phyloP scores from a whole-genome alignment of 1,140 invertebrate genomes.

The Drosophila setifemur region DNA sequence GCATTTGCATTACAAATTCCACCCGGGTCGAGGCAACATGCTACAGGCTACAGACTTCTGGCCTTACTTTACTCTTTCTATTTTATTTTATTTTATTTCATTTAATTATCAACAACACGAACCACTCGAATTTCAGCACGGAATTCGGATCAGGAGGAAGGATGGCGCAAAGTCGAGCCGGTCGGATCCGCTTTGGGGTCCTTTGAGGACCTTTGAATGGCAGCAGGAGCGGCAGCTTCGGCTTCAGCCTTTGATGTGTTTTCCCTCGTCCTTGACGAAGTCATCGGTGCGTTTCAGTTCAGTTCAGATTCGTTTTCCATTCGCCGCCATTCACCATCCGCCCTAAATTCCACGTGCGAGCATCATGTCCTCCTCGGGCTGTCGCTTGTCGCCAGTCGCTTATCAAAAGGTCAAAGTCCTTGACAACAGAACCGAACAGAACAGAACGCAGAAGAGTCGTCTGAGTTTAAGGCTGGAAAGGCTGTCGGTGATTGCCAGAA shows the following conservation, averaged over 20 bases:
- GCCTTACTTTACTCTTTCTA: conserved; percentile 11
- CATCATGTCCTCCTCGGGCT: conserved; percentile 6
- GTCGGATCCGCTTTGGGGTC: conserved; percentile 6
- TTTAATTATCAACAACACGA: conserved; percentile 32
- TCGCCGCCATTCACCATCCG: too few species aligned
- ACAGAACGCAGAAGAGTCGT: conserved; percentile 3
- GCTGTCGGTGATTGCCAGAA: conserved; percentile 7
- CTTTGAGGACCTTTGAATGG: neutral
- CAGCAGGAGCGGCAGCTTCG: conserved; percentile 17
- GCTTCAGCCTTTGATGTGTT: conserved; percentile 50
- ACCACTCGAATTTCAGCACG: conserved; percentile 27
- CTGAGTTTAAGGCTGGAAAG: neutral
- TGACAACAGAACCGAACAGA: conserved; percentile 44
- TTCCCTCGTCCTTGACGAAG: conserved; percentile 9
- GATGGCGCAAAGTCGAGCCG: neutral
- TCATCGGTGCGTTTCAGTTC: conserved; percentile 14
- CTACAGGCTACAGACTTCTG: conserved; percentile 2
- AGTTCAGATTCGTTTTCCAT: neutral
- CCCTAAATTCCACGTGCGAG: conserved; percentile 34
- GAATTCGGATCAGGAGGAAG: neutral
- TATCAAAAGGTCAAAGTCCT: conserved; percentile 48
- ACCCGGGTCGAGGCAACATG: neutral
- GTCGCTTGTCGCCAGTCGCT: neutral
- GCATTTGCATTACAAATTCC: conserved; percentile 50
- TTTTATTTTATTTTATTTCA: conserved; percentile 21